Evolutionary conservation across 2,888 invertebrate species (phyloP).

Genomic region (Heliconius sara): DNA sequence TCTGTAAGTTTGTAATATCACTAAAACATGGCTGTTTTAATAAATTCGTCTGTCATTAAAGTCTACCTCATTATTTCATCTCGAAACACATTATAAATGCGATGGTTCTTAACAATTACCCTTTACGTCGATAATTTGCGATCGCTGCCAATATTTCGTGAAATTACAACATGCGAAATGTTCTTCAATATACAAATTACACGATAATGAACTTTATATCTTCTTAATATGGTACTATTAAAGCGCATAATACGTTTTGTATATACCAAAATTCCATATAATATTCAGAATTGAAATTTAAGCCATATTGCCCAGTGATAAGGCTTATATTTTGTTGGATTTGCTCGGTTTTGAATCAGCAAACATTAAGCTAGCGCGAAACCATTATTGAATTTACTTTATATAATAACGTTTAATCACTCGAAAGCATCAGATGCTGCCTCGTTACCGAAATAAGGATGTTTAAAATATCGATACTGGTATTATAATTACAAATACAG

Average conservation of each 20-base stretch:
- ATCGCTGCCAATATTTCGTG: slow-evolving; percentile 71
- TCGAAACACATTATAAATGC: slow-evolving; percentile 62
- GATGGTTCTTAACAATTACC: slow-evolving; percentile 67
- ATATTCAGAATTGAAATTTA: slow-evolving; percentile 53
- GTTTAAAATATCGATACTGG: slow-evolving; percentile 52
- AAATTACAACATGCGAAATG: slow-evolving; percentile 60
- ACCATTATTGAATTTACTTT: slow-evolving; percentile 84
- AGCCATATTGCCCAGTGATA: slow-evolving; percentile 52
- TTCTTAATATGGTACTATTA: not conserved
- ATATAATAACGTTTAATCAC: slow-evolving; percentile 84
- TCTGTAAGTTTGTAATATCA: slow-evolving; percentile 10
- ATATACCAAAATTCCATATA: slow-evolving; percentile 39
- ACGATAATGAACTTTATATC: slow-evolving; percentile 9
- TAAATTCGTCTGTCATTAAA: slow-evolving; percentile 45
- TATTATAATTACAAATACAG: not conserved
- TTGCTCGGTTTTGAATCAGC: slow-evolving; percentile 60
- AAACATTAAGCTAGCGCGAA: slow-evolving; percentile 77
- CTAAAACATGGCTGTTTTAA: slow-evolving; percentile 35
- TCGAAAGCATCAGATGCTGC: slow-evolving; percentile 79
- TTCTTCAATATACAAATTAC: slow-evolving; percentile 3
- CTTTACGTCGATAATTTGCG: slow-evolving; percentile 76
- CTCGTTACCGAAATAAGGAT: slow-evolving; percentile 74
- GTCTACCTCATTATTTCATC: slow-evolving; percentile 61
- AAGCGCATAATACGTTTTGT: slow-evolving; percentile 14
- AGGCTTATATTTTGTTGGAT: slow-evolving; percentile 50